A percentile compares a stretch with the other conserved stretches of the same genome.
Evolutionary conservation across 1,140 invertebrate genomes (phyloP).

Genomic region (Sitophilus oryzae): DNA sequence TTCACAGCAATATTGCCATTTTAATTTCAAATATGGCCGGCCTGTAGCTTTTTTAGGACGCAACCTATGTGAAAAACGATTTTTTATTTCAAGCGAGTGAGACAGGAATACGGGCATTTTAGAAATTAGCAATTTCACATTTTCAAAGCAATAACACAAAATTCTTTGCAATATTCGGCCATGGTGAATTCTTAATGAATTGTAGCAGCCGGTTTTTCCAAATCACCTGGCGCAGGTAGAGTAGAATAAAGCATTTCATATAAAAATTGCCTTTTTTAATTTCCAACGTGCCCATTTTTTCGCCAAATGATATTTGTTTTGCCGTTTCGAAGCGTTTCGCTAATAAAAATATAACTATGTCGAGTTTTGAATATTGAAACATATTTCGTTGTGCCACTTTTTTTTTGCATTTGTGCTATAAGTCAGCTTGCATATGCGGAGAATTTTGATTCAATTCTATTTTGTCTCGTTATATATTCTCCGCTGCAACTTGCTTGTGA

Average conservation of each 20-base stretch:
- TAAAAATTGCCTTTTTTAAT: too few relatives aligned
- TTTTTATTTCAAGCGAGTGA: too few relatives aligned
- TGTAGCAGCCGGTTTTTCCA: conserved; percentile 4
- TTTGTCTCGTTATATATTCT: conserved; percentile 17
- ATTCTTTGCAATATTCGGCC: neutral
- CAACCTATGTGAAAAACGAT: too few relatives aligned
- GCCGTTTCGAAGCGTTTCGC: too few relatives aligned
- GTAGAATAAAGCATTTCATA: neutral
- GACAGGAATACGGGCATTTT: too few relatives aligned
- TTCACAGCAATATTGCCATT: too few relatives aligned
- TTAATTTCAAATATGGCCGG: too few relatives aligned
- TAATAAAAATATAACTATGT: conserved; percentile 27
- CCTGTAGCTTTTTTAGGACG: too few relatives aligned
- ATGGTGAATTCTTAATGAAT: conserved; percentile 8
- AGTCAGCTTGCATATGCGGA: conserved; percentile 27
- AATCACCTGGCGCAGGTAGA: neutral
- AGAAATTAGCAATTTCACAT: too few relatives aligned
- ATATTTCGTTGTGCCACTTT: conserved; percentile 24
- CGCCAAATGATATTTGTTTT: too few relatives aligned
- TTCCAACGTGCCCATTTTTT: too few relatives aligned
- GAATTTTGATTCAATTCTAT: conserved; percentile 24
- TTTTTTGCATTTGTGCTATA: conserved; percentile 27
- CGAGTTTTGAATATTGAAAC: conserved; percentile 26
- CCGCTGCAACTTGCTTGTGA: conserved; percentile 11
- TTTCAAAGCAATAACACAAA: neutral